Evolutionary conservation across 2,797 vertebrate genomes (phyloP).

Genomic region (Eutrigla gurnardus): DNA sequence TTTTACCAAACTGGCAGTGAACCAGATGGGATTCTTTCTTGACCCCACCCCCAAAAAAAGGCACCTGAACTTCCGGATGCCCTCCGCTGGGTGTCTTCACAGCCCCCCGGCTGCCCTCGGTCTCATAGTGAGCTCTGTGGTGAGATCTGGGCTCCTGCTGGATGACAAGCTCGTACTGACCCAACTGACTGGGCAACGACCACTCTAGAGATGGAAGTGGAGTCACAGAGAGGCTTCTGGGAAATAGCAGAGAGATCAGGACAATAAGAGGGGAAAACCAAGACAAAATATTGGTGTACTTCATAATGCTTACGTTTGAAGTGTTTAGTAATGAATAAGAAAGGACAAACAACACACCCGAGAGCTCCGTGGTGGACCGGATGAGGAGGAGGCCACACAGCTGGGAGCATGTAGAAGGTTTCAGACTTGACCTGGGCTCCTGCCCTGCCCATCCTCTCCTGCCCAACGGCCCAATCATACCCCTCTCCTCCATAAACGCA

Average conservation of each 20-base stretch:
- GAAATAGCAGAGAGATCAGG: background rate
- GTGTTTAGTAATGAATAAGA: background rate
- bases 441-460: constrained; percentile 77
- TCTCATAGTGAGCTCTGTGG: constrained; percentile 97
- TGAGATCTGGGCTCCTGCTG: constrained; percentile 93
- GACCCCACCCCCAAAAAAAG: background rate
- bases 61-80: constrained; percentile 95
- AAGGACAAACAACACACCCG: constrained; percentile 62
- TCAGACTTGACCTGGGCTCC: constrained; percentile 81
- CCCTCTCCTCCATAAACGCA: constrained; percentile 83
- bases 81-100: constrained; percentile 92
- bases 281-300: background rate
- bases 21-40: background rate
- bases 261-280: background rate
- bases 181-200: constrained; percentile 84
- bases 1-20: background rate
- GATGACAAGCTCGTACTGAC: constrained; percentile 90
- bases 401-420: constrained; percentile 85
- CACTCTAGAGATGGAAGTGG: constrained; percentile 91
- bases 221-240: constrained; percentile 82
- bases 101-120: constrained; percentile 94
- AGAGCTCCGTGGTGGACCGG: constrained; percentile 84
- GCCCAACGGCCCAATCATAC: constrained; percentile 71
- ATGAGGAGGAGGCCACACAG: constrained; percentile 88
- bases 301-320: background rate